Conservation (phyloP, 2,888 invertebrate species). For the Corythucha ciliata region DNA sequence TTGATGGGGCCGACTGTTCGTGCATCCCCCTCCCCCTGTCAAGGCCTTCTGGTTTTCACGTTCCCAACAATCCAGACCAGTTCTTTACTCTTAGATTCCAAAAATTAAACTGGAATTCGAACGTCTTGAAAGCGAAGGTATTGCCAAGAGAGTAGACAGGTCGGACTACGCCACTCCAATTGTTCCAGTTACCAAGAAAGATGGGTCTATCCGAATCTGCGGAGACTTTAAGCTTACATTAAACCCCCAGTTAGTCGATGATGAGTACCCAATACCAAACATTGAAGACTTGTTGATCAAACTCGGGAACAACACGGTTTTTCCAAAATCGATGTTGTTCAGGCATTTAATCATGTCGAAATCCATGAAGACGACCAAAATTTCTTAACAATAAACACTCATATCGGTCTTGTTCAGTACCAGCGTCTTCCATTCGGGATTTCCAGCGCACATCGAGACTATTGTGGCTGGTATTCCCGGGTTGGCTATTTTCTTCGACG, state of each 20-base stretch:
- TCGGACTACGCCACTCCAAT: constrained; percentile 4
- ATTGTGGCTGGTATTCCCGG: not conserved
- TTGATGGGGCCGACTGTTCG: too few species aligned
- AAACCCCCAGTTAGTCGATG: not conserved
- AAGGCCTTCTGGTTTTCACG: too few species aligned
- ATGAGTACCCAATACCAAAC: constrained; percentile 3
- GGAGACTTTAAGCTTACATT: constrained; percentile 1
- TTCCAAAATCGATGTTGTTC: constrained; percentile 1
- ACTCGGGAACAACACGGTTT: not conserved
- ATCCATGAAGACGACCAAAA: constrained; percentile 1
- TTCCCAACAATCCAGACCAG: too few species aligned
- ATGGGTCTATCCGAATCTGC: not conserved
- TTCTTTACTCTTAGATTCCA: too few species aligned
- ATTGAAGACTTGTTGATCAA: not conserved
- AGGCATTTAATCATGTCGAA: constrained; percentile 11
- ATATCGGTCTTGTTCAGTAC: not conserved
- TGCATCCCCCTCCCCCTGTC: too few species aligned
- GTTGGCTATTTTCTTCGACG: constrained; percentile 2
- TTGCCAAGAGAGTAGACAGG: not conserved
- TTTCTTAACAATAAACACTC: constrained; percentile 3
- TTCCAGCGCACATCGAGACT: constrained; percentile 3
- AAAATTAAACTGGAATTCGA: constrained; percentile 1
- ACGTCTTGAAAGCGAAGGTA: not conserved
- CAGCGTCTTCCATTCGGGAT: constrained; percentile 8
- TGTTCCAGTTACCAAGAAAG: constrained; percentile 1